phyloP scores from a whole-genome alignment of 2,797 vertebrate species.

The Eupleurogrammus muticus region DNA sequence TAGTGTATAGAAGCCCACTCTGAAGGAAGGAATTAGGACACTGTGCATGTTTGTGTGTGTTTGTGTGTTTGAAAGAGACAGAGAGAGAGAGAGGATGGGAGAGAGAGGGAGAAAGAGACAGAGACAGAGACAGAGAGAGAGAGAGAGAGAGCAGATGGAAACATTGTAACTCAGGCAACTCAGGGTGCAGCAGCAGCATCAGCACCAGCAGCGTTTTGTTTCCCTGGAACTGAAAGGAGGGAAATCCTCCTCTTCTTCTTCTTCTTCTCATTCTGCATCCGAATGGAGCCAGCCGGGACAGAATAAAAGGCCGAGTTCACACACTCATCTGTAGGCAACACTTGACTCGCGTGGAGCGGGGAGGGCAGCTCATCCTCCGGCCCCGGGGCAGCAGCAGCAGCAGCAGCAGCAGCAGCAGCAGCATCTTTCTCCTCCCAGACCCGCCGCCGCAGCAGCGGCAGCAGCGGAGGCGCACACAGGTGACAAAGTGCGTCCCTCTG shows the following conservation, averaged over 20 bases:
- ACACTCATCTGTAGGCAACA: constrained; percentile 14
- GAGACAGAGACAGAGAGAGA: constrained; percentile 8
- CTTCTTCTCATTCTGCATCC: constrained; percentile 57
- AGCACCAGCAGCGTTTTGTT: constrained; percentile 29
- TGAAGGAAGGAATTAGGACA: constrained; percentile 60
- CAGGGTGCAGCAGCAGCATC: constrained; percentile 48
- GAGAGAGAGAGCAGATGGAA: constrained; percentile 47
- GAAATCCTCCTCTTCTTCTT: constrained; percentile 35
- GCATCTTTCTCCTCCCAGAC: constrained; percentile 15
- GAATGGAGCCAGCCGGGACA: constrained; percentile 34
- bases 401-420: not conserved
- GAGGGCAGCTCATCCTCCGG: constrained; percentile 8
- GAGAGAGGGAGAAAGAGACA: constrained; percentile 10
- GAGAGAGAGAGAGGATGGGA: constrained; percentile 4
- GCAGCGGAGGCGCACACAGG: constrained; percentile 57
- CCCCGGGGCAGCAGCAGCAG: not conserved
- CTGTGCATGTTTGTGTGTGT: constrained; percentile 4
- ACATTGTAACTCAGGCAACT: constrained; percentile 57
- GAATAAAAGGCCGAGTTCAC: constrained; percentile 19
- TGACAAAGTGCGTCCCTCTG: constrained; percentile 53
- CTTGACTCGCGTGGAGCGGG: constrained; percentile 27
- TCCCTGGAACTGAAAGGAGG: constrained; percentile 32
- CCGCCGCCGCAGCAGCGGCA: not conserved
- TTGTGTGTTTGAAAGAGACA: constrained; percentile 9
- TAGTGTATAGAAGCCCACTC: constrained; percentile 47